Evolutionary conservation across 2,113 vertebrate species (phyloP).

Genomic region (Myrmecophaga tridactyla): DNA sequence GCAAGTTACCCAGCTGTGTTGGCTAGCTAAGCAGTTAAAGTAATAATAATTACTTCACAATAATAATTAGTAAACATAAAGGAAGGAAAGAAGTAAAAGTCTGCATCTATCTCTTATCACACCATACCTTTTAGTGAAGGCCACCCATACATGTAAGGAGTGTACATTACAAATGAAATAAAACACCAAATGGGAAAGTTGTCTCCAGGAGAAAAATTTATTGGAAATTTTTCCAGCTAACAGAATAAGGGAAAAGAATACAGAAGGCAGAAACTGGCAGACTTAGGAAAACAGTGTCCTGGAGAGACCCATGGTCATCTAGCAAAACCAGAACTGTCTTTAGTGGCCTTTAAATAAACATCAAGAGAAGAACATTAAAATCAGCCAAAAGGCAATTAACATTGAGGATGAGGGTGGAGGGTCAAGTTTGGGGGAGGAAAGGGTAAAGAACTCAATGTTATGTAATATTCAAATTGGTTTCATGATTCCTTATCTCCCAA

Average conservation of each 20-base stretch:
- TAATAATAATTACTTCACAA: no score
- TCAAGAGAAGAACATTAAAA: background rate
- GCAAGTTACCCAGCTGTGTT: background rate
- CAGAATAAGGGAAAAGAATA: background rate
- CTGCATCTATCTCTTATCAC: background rate
- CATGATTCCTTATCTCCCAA: background rate
- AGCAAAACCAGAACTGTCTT: background rate
- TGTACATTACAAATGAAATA: background rate
- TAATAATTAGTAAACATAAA: background rate
- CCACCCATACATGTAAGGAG: background rate
- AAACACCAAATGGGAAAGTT: background rate
- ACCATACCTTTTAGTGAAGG: background rate
- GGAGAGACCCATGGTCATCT: background rate
- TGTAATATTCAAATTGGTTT: fast-evolving
- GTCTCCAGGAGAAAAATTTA: background rate
- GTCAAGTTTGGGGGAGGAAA: background rate
- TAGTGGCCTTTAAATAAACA: background rate
- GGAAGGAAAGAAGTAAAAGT: background rate
- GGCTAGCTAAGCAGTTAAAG: background rate
- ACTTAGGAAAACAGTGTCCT: background rate
- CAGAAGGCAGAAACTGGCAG: background rate
- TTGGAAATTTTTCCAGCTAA: background rate
- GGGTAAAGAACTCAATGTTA: background rate
- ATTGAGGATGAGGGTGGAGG: background rate
- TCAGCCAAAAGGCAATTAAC: background rate